Evolutionary conservation across 2,888 invertebrate species (phyloP).

Genomic region (Tenthredo notha): DNA sequence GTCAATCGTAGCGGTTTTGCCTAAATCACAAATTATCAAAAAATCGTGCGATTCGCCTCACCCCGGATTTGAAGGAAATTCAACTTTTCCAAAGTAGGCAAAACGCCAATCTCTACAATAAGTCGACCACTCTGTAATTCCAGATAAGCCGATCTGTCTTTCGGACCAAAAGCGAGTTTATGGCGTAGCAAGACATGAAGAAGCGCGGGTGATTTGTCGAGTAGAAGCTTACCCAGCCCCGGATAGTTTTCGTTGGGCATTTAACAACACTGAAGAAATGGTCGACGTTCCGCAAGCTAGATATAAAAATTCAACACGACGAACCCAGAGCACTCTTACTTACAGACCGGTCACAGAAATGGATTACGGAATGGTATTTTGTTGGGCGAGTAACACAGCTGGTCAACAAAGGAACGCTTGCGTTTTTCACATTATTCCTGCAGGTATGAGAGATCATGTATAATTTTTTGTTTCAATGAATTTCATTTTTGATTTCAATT

Average conservation of each 20-base stretch:
- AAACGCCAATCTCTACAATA: not conserved
- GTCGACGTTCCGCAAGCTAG: constrained; percentile 87
- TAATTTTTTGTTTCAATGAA: not conserved
- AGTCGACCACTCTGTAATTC: constrained; percentile 61
- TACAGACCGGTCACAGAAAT: constrained; percentile 88
- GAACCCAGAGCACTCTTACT: constrained; percentile 83
- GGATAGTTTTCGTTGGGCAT: constrained; percentile 91
- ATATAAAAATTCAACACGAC: constrained; percentile 81
- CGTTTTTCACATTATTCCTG: constrained; percentile 87
- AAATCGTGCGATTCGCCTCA: not conserved
- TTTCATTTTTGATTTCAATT: not conserved
- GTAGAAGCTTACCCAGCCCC: constrained; percentile 93
- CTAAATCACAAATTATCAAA: not conserved
- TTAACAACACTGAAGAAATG: constrained; percentile 93
- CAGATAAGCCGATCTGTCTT: constrained; percentile 92
- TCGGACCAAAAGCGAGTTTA: constrained; percentile 88
- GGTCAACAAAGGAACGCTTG: constrained; percentile 88
- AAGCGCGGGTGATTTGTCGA: constrained; percentile 89
- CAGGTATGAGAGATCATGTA: constrained; percentile 74
- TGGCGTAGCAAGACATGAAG: constrained; percentile 91
- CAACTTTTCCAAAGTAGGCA: not conserved
- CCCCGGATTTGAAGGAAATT: not conserved
- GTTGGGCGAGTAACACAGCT: constrained; percentile 87
- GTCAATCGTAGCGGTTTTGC: not conserved
- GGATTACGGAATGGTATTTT: constrained; percentile 88